A percentile compares a stretch with the other conserved stretches of the same genome.
These are phyloP conservation scores for Adelges cooleyi DNA, from an alignment of 1,140 invertebrate species.

Conservation along the genomic window DNA sequence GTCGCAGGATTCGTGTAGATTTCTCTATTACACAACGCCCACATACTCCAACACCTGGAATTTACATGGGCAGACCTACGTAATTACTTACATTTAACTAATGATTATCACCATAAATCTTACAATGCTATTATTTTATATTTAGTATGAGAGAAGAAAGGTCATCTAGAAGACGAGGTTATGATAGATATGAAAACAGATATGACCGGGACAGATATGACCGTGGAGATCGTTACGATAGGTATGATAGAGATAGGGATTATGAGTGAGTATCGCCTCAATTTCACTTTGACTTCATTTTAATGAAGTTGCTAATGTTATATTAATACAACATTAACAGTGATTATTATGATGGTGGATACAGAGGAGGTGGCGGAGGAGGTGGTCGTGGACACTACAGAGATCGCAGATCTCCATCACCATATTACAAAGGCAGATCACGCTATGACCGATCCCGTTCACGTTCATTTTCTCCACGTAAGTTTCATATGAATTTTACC, in stretches of 20 bases:
- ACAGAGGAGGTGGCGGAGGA: slow-evolving; percentile 34
- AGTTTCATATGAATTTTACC: slow-evolving; percentile 38
- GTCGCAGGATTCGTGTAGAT: slow-evolving; percentile 83
- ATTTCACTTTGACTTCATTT: not conserved
- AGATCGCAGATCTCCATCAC: slow-evolving; percentile 47
- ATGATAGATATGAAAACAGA: not conserved
- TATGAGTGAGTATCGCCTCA: slow-evolving; percentile 1
- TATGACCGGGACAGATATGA: slow-evolving; percentile 17
- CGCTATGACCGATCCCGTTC: slow-evolving; percentile 65
- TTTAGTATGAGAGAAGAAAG: slow-evolving; percentile 1
- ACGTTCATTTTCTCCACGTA: slow-evolving; percentile 76
- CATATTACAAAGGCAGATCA: slow-evolving; percentile 45
- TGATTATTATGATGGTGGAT: slow-evolving; percentile 36
- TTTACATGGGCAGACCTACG: slow-evolving; percentile 93
- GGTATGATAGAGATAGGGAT: slow-evolving; percentile 10
- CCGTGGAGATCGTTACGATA: slow-evolving; percentile 7
- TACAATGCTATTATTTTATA: not conserved
- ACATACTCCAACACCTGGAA: slow-evolving; percentile 93
- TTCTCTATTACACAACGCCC: slow-evolving; percentile 95
- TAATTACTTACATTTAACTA: slow-evolving; percentile 41
- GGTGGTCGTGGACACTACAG: slow-evolving; percentile 38
- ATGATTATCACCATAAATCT: not conserved
- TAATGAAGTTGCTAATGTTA: not conserved
- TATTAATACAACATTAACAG: slow-evolving; percentile 8
- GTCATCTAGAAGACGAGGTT: not conserved